Evolutionary conservation across 2,113 vertebrate genomes (phyloP).

Genomic region (Lota lota): DNA sequence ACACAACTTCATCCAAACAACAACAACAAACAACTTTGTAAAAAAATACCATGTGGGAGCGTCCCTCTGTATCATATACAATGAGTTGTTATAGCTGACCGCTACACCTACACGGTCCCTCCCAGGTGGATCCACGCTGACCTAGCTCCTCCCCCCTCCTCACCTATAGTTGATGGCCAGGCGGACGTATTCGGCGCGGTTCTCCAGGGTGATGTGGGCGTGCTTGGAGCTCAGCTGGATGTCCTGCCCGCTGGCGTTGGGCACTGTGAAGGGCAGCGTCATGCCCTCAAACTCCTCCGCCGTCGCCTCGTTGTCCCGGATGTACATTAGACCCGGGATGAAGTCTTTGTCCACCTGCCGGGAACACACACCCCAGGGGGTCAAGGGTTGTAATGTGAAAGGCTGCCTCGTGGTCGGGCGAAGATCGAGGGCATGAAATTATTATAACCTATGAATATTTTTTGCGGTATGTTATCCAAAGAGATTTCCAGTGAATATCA

Average conservation of each 20-base stretch:
- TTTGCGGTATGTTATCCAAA: no score
- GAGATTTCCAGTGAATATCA: no score
- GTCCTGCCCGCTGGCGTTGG: slow-evolving; percentile 94
- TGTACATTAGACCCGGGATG: slow-evolving; percentile 98
- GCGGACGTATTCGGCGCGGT: slow-evolving; percentile 91
- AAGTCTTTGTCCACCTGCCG: slow-evolving; percentile 97
- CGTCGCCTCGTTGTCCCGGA: slow-evolving; percentile 94
- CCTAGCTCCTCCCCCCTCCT: background rate
- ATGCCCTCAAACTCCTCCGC: slow-evolving; percentile 97
- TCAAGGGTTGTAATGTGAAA: no score
- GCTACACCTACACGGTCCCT: no score
- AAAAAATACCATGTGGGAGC: no score
- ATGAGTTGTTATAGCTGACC: no score
- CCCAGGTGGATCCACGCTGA: no score
- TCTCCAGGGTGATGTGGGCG: slow-evolving; percentile 93
- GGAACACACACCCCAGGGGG: background rate
- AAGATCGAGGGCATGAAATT: background rate
- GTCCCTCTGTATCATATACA: no score
- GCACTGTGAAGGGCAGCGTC: slow-evolving; percentile 94
- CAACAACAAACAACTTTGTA: no score
- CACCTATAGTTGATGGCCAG: slow-evolving; percentile 97
- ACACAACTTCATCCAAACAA: no score
- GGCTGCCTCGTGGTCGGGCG: background rate
- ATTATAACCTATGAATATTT: no score
- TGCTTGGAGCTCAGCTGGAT: slow-evolving; percentile 96